Conservation (phyloP, 1,140 invertebrate species). For the Tetranychus urticae region DNA sequence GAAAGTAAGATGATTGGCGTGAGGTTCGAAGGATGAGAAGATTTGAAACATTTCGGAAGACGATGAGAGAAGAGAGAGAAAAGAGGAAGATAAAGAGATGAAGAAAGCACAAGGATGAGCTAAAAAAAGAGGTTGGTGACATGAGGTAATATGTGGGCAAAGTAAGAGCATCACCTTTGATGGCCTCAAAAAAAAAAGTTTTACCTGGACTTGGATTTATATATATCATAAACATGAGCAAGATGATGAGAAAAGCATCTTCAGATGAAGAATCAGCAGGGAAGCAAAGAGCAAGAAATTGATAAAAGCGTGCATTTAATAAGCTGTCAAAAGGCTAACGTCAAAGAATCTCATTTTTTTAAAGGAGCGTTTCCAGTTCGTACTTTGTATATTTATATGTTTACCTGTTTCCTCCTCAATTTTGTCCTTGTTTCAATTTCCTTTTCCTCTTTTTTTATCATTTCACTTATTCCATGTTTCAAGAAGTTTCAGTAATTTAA, state of each 20-base stretch:
- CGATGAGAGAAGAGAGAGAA: not conserved
- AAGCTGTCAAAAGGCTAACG: not conserved
- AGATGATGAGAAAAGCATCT: not conserved
- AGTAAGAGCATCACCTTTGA: not conserved
- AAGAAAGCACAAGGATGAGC: not conserved
- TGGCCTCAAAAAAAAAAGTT: constrained; percentile 6
- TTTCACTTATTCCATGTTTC: too few relatives aligned
- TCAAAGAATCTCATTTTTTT: not conserved
- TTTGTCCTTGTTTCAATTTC: too few relatives aligned
- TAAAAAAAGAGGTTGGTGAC: not conserved
- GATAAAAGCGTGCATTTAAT: not conserved
- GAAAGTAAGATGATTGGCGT: not conserved
- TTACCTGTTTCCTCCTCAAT: not conserved
- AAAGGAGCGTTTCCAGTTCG: not conserved
- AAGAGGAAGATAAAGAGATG: not conserved
- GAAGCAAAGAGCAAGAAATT: not conserved
- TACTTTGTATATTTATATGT: not conserved
- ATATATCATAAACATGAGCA: not conserved
- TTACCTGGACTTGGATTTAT: constrained; percentile 2
- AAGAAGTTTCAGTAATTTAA: too few relatives aligned
- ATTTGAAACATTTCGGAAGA: not conserved
- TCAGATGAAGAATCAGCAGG: not conserved
- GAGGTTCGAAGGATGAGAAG: not conserved
- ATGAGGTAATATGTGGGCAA: not conserved
- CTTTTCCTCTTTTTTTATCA: not conserved